phyloP scores from a whole-genome alignment of 2,888 invertebrate species.

The Tanaodytes sp. region DNA sequence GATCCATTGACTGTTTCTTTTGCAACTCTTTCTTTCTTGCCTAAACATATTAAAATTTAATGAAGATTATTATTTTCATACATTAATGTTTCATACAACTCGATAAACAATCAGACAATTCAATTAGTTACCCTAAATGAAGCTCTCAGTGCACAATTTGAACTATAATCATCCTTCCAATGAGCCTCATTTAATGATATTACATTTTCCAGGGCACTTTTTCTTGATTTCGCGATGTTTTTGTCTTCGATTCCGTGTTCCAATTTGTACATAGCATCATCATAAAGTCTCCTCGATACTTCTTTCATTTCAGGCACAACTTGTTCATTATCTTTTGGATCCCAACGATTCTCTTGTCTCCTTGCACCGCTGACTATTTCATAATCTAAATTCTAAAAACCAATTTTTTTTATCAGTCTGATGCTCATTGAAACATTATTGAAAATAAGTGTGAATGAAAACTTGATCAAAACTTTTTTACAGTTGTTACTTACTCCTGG shows the following conservation, averaged over 20 bases:
- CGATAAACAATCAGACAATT: too few species aligned
- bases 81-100: too few species aligned
- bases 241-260: constrained; percentile 92
- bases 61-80: background rate
- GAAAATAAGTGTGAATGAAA: too few species aligned
- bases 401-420: too few species aligned
- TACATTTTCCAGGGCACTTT: constrained; percentile 83
- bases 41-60: constrained; percentile 73
- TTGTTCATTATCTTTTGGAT: constrained; percentile 95
- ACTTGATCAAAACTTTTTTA: too few species aligned
- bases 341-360: constrained; percentile 98
- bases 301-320: constrained; percentile 93
- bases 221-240: constrained; percentile 79
- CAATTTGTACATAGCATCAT: constrained; percentile 98
- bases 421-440: too few species aligned
- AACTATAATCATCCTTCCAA: constrained; percentile 94
- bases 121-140: constrained; percentile 85
- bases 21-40: constrained; percentile 84
- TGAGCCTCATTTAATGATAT: constrained; percentile 85
- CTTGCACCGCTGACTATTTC: constrained; percentile 94
- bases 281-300: constrained; percentile 88
- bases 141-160: constrained; percentile 88
- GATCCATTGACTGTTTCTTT: constrained; percentile 79
- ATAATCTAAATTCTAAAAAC: constrained; percentile 93
- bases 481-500: constrained; percentile 81